Base-by-base conservation (phyloP, 2,888 invertebrate species). In the Drosophila anomelani region DNA sequence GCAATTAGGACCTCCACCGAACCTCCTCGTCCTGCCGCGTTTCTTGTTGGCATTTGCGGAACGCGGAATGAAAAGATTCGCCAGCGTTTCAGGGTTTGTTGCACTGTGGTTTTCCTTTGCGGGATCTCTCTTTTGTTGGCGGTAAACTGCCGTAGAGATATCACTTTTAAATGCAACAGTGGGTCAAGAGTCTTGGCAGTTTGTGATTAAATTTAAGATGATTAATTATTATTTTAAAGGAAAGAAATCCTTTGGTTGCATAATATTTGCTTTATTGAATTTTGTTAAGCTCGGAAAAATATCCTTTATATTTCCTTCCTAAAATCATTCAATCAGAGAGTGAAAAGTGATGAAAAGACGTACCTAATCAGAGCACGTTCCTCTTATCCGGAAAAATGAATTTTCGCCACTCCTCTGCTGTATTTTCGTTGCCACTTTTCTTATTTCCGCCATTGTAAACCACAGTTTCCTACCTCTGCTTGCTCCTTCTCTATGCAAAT, bases 1-100 rank as follows among this genome's bases (percentile, higher is more conserved):
- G 79, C 89, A 84, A 88, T 88, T 84, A 81, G 87, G 75, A 20
- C 41, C 71, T 58, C 36, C 78, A 63, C 9, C 20, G 17, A 10
- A 17, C 15, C 20, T 36, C 15, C 20, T 36, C 23, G 34, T 23
- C 34, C 51, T 23, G 34, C 20, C 15, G 36, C 51, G 15, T 20
- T 76, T 73, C 87, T 84, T 75, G 76, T 67, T 56, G 63, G 55
- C 32, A 60, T 62, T 58, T 47, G 51, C 53, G 51, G 34, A 59
- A 39, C 41, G 44, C 26, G 32, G 26, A 68, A 23, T 56, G 34
- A 56, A 61, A 44, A 39, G 55, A 67, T 55, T 55, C 43, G 62
- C 61, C 32, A 55, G 56, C 63, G 41, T 32, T 69, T 47, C 41
- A 47, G 13, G 44, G 54, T 67, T 69, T 75, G 71, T 46, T 85